Base-by-base conservation (phyloP, 2,113 vertebrate species). In the Poecile atricapillus region DNA sequence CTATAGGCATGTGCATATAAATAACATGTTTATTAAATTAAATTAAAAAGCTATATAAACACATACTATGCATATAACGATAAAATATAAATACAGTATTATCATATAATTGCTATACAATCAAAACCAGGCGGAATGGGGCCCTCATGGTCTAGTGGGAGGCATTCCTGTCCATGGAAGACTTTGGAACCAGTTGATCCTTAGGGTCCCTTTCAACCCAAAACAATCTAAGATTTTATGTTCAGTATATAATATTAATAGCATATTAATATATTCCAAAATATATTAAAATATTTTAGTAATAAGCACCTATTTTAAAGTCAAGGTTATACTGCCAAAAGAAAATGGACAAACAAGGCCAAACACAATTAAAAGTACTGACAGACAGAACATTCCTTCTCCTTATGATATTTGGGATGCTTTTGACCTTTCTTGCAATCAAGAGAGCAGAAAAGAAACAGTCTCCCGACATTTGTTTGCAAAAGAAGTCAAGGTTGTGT, bases 101-200 rank as follows among this genome's bases (percentile, higher is more conserved):
- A 50, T 28, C 20, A 7, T 16, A 28, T 19, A 2, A 19, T 49
- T 31, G 8, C 4, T 43, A 7, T 44, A 15, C 0, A 1, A 27
- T 49, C 17, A 43, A 64, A 64, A 31, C 7, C 21, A 56, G 21
- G 5, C 31, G 56, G 7, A 11, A 71, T 7, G 3, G 14, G n/a
- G 5, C 9, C 11, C 21, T 71, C 13, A 55, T 35, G 41, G 4
- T 35, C 25, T 22, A 5, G 11, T 13, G 21, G 4, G 22, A 65
- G 3, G 2, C 50, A 17, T 8, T 43, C 27, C 15, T 50, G 50
- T 10, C 43, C 9, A 35, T 27, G 21, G 25, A 58, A 56, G 11
- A 13, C 31, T 55, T 27, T 22, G 18, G 9, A 80, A 58, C 1
- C 43, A 31, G 6, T 9, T 50, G 35, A 19, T 64, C 10, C n/a